Conservation (phyloP, 2,797 vertebrate genomes). For the Thaleichthys pacificus region DNA sequence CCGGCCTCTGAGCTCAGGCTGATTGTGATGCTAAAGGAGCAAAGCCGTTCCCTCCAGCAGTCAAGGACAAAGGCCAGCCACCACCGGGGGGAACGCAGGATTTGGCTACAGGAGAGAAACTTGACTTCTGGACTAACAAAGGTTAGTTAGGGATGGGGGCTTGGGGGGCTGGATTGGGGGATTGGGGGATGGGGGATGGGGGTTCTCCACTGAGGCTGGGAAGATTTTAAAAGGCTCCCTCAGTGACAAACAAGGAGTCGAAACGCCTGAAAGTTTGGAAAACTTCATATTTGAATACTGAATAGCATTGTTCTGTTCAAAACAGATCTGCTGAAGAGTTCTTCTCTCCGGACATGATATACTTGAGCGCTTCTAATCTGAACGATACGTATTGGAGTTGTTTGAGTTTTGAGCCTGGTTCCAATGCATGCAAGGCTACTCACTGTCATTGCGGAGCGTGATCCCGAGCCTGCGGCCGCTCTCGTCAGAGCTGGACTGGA, state of each 20-base stretch:
- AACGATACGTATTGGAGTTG: too few species aligned
- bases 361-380: too few species aligned
- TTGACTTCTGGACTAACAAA: conserved; percentile 70
- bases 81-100: conserved; percentile 51
- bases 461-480: conserved; percentile 58
- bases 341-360: too few species aligned
- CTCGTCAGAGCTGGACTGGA: conserved; percentile 57
- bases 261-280: not conserved
- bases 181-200: not conserved
- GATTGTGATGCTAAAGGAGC: conserved; percentile 69
- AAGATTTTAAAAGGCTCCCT: too few species aligned
- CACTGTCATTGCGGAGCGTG: conserved; percentile 76
- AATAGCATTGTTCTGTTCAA: too few species aligned
- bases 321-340: too few species aligned
- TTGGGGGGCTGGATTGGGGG: conserved; percentile 11
- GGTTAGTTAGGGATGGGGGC: not conserved
- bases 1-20: conserved; percentile 24
- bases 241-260: not conserved
- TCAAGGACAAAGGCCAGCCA: conserved; percentile 65
- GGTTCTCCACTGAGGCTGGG: too few species aligned
- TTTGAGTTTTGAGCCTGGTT: not conserved
- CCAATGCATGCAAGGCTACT: conserved; percentile 41
- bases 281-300: too few species aligned
- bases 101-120: conserved; percentile 66
- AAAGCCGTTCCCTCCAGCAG: conserved; percentile 62